phyloP scores from a whole-genome alignment of 2,113 vertebrate genomes.

The Ammospiza nelsoni region DNA sequence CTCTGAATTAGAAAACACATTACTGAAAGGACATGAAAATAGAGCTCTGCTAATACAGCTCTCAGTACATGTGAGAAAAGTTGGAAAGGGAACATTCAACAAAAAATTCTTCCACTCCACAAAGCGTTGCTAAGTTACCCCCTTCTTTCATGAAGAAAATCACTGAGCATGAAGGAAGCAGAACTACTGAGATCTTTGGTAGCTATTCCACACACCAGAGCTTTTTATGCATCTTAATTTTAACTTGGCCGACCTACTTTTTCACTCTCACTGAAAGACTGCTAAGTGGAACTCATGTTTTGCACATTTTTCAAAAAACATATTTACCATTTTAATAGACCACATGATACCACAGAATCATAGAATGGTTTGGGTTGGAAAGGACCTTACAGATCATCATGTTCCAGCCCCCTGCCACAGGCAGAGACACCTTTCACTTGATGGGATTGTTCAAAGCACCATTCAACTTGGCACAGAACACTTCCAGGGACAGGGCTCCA shows the following conservation, averaged over 20 bases:
- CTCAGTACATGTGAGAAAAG: not conserved
- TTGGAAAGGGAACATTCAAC: slow-evolving; percentile 9
- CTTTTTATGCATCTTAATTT: slow-evolving; percentile 27
- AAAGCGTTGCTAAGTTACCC: slow-evolving; percentile 62
- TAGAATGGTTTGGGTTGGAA: not conserved
- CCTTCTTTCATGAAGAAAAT: slow-evolving; percentile 38
- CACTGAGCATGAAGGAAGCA: slow-evolving; percentile 36
- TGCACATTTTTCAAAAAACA: not conserved
- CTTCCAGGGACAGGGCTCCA: not conserved
- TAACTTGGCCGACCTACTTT: slow-evolving; percentile 5
- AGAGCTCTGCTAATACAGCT: not conserved
- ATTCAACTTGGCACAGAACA: not conserved
- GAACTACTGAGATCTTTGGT: slow-evolving; percentile 19
- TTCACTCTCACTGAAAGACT: not conserved
- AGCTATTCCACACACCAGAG: not conserved
- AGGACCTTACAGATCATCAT: not conserved
- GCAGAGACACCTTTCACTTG: not conserved
- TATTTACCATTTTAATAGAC: not conserved
- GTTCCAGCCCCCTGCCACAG: not conserved
- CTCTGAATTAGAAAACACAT: not conserved
- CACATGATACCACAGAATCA: not conserved
- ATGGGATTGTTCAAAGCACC: not conserved
- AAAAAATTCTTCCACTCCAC: slow-evolving; percentile 34
- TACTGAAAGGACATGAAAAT: not conserved
- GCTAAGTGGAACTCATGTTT: not conserved